These are phyloP conservation scores for Aphrocallistes beatrix DNA, from an alignment of 37 sponge, comb jelly and placozoan genomes.

Conservation along the genomic window DNA sequence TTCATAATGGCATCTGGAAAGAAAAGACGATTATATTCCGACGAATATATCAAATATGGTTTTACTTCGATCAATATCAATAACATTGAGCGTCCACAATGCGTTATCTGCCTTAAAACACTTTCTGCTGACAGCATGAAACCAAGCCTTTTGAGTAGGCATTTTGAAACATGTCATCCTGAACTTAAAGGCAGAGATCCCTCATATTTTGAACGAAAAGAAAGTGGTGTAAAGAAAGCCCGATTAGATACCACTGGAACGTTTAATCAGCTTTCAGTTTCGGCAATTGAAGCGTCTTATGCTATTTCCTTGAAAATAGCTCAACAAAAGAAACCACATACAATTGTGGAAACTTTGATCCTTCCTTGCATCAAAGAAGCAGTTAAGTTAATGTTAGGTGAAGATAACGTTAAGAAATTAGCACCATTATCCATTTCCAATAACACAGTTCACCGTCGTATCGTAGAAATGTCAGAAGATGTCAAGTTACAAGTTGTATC, in stretches of 20 bases:
- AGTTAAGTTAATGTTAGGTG: conserved; percentile 1
- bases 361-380: conserved; percentile 8
- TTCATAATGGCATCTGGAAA: background rate
- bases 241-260: conserved; percentile 15
- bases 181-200: background rate
- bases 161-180: background rate
- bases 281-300: background rate
- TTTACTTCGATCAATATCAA: background rate
- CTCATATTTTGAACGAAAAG: background rate
- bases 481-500: conserved; percentile 13
- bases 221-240: background rate
- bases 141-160: background rate
- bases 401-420: background rate
- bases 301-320: conserved; percentile 13
- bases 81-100: background rate
- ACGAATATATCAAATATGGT: background rate
- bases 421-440: background rate
- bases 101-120: background rate
- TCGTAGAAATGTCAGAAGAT: conserved; percentile 16
- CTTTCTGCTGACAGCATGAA: background rate
- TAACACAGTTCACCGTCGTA: conserved; percentile 14
- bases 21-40: background rate
- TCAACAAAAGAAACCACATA: conserved; percentile 9
- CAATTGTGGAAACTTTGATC: background rate
- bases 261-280: background rate